Evolutionary conservation across 2,888 invertebrate species (phyloP).

Genomic region (Polydrusus tereticollis): DNA sequence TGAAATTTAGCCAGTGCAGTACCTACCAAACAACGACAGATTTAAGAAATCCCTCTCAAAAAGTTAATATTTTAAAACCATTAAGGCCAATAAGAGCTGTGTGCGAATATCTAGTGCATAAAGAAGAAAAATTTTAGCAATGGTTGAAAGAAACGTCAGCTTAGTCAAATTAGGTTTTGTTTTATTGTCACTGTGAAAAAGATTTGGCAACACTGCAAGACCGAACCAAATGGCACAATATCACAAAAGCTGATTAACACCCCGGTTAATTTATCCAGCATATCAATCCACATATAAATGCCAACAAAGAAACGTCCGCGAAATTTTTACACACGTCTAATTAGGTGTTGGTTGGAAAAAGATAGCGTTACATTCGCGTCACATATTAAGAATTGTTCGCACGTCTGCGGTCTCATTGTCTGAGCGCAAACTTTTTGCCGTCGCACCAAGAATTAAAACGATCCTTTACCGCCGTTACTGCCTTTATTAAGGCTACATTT

Average conservation of each 20-base stretch:
- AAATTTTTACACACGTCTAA: conserved; percentile 58
- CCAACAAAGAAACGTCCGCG: conserved; percentile 34
- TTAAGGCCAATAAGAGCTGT: no score
- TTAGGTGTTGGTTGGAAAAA: conserved; percentile 58
- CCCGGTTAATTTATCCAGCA: conserved; percentile 33
- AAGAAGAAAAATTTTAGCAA: no score
- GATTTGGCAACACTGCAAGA: no score
- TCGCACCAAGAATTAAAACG: conserved; percentile 51
- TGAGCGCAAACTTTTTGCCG: conserved; percentile 29
- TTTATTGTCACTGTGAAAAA: no score
- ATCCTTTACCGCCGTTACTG: conserved; percentile 55
- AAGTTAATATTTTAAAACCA: no score
- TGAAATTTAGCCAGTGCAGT: no score
- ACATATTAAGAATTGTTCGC: conserved; percentile 60
- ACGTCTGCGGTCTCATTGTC: conserved; percentile 52
- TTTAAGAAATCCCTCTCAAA: no score
- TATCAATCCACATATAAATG: conserved; percentile 48
- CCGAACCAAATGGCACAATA: no score
- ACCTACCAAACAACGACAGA: no score
- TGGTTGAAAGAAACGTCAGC: no score
- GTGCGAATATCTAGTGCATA: no score
- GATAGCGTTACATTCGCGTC: conserved; percentile 50
- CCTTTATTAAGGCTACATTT: conserved; percentile 58
- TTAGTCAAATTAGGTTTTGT: no score
- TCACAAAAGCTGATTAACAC: conserved; percentile 31